Conservation (phyloP, 2,113 vertebrate species). For the Syngnathoides biaculeatus region DNA sequence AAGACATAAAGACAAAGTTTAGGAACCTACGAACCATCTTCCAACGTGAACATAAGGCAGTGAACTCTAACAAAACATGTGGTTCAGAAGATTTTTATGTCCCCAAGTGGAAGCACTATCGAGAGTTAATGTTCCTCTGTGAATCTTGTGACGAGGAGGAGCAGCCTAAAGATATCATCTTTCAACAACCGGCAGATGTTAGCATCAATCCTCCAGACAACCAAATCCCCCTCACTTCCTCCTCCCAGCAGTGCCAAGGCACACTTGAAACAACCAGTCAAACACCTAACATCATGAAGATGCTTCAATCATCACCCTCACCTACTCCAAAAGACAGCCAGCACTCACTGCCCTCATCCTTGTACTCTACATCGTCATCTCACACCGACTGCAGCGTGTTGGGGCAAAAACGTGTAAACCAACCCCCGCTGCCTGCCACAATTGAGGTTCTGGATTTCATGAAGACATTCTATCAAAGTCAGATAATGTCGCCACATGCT, state of each 20-base stretch:
- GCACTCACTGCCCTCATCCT: conserved; percentile 36
- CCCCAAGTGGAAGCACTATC: conserved; percentile 55
- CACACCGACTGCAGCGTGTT: conserved; percentile 6
- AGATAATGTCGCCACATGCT: conserved; percentile 20
- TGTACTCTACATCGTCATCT: conserved; percentile 33
- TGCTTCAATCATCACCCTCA: conserved; percentile 26
- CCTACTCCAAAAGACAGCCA: conserved; percentile 45
- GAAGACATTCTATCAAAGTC: conserved; percentile 40
- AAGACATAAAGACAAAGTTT: conserved; percentile 63
- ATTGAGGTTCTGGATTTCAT: conserved; percentile 36
- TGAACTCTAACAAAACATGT: conserved; percentile 47
- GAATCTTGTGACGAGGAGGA: conserved; percentile 56
- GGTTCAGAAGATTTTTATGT: conserved; percentile 58
- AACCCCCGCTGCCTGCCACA: not conserved
- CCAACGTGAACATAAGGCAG: conserved; percentile 53
- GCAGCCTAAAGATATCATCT: not conserved
- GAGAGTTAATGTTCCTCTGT: conserved; percentile 54
- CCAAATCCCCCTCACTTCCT: not conserved
- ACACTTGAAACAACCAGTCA: not conserved
- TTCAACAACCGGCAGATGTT: conserved; percentile 5
- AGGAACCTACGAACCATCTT: conserved; percentile 59
- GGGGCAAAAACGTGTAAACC: conserved; percentile 24
- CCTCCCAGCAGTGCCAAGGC: conserved; percentile 2
- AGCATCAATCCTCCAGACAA: not conserved
- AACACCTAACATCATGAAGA: not conserved